Percentiles rank a stretch among this genome's conserved stretches.
Conservation (phyloP, 1,140 invertebrate species). For the Ectropis grisescens region DNA sequence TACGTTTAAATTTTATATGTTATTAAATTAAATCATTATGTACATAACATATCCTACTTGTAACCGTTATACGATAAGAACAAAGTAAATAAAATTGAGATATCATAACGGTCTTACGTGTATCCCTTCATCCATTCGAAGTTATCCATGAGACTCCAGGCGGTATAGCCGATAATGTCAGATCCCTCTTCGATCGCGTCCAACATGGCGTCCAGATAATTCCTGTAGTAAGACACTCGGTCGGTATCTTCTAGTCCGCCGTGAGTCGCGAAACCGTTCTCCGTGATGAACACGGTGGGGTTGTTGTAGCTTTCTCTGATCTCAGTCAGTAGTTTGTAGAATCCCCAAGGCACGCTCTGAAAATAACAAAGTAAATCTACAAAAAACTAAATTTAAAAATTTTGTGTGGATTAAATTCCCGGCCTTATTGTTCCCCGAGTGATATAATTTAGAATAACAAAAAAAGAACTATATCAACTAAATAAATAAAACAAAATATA, state of each 20-base stretch:
- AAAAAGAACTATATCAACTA: neutral
- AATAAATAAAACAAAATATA: no score
- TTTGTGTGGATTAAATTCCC: no score
- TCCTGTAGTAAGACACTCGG: constrained; percentile 55
- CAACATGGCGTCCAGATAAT: constrained; percentile 46
- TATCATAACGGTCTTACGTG: constrained; percentile 62
- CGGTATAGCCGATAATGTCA: constrained; percentile 67
- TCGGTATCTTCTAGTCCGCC: constrained; percentile 31
- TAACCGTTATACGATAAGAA: no score
- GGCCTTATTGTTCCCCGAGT: no score
- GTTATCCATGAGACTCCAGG: constrained; percentile 77
- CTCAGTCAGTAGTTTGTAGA: constrained; percentile 30
- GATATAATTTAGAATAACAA: neutral
- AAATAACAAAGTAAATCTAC: constrained; percentile 1
- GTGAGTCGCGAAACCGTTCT: constrained; percentile 46
- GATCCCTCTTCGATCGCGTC: constrained; percentile 46
- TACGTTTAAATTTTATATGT: neutral
- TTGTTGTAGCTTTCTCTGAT: constrained; percentile 40
- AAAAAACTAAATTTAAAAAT: neutral
- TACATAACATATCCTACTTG: no score
- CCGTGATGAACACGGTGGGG: constrained; percentile 33
- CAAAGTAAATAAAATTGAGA: no score
- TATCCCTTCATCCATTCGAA: constrained; percentile 74
- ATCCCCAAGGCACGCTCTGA: constrained; percentile 32
- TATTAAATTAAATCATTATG: neutral